Evolutionary conservation across 2,113 vertebrate species (phyloP).

Genomic region (Leucoraja erinaceus): DNA sequence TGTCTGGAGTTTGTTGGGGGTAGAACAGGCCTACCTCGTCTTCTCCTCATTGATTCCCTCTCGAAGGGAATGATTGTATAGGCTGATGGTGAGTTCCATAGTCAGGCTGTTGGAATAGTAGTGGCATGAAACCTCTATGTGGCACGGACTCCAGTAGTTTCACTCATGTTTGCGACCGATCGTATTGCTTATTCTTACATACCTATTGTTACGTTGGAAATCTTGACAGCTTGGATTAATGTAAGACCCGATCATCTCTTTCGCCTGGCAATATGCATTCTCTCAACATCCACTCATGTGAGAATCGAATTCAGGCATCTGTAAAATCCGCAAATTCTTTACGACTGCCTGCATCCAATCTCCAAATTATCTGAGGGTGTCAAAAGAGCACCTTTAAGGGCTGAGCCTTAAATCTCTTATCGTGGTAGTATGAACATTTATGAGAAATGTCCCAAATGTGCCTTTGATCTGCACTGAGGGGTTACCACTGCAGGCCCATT

Average conservation of each 20-base stretch:
- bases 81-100: background rate
- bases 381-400: background rate
- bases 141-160: background rate
- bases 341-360: background rate
- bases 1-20: slow-evolving; percentile 9
- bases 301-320: background rate
- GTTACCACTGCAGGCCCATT: background rate
- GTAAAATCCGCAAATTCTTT: background rate
- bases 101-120: background rate
- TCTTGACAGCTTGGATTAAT: background rate
- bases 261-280: background rate
- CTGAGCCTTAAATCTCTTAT: background rate
- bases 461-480: background rate
- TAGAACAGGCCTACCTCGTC: background rate
- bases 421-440: background rate
- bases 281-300: background rate
- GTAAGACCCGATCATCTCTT: background rate
- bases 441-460: background rate
- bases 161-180: background rate
- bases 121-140: background rate
- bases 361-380: background rate
- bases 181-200: background rate
- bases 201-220: background rate
- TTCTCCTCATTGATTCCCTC: background rate
- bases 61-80: background rate